These are phyloP conservation scores for Pheosia tremula DNA, from an alignment of 2,888 invertebrate genomes.

Conservation along the genomic window DNA sequence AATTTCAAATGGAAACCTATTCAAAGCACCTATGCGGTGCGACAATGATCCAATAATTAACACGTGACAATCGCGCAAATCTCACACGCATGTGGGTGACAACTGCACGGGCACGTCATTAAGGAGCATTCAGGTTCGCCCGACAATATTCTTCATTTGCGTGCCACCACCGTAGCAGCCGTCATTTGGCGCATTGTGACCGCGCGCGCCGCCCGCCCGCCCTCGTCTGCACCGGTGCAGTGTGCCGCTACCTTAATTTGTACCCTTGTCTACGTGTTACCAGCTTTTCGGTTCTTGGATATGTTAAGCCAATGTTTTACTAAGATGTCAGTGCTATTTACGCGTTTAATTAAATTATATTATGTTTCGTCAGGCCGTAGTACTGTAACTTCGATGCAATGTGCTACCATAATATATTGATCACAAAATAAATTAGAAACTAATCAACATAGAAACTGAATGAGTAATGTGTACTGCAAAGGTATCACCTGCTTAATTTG, in stretches of 20 bases:
- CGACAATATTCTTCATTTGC: slow-evolving; percentile 85
- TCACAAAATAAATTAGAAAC: slow-evolving; percentile 1
- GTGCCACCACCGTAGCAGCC: slow-evolving; percentile 63
- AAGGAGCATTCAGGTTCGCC: slow-evolving; percentile 79
- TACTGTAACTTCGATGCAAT: not conserved
- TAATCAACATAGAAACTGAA: not conserved
- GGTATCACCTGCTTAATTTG: slow-evolving; percentile 12
- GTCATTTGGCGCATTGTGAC: slow-evolving; percentile 82
- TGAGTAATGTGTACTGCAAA: not conserved
- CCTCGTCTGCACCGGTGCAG: slow-evolving; percentile 70
- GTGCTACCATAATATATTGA: not conserved
- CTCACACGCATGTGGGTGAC: slow-evolving; percentile 63
- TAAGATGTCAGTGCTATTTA: slow-evolving; percentile 29
- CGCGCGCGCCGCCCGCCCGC: slow-evolving; percentile 52
- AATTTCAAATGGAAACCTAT: not conserved
- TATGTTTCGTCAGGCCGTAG: too few relatives aligned
- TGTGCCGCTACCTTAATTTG: slow-evolving; percentile 75
- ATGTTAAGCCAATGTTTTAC: slow-evolving; percentile 41
- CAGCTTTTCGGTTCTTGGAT: slow-evolving; percentile 34
- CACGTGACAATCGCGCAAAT: slow-evolving; percentile 74
- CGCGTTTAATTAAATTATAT: too few relatives aligned
- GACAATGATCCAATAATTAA: slow-evolving; percentile 74
- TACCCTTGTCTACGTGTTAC: slow-evolving; percentile 72
- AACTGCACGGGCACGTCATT: slow-evolving; percentile 69
- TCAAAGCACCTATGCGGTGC: slow-evolving; percentile 16